Evolutionary conservation across 2,888 invertebrate genomes (phyloP).

Genomic region (Gymnoscelis rufifasciata): DNA sequence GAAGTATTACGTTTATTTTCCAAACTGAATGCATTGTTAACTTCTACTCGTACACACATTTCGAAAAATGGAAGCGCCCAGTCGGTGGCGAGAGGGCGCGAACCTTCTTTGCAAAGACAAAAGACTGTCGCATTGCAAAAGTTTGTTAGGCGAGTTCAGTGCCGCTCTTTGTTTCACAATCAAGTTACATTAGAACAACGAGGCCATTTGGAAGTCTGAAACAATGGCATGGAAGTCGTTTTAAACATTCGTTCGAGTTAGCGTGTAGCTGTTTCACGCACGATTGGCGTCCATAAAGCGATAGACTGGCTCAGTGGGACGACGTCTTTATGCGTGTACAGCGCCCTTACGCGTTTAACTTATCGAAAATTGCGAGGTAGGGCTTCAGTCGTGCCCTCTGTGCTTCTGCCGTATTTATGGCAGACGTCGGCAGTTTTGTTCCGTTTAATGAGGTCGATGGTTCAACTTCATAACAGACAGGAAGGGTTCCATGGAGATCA

Average conservation of each 20-base stretch:
- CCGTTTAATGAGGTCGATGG: slow-evolving; percentile 22
- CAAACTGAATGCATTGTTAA: not conserved
- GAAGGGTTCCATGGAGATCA: not conserved
- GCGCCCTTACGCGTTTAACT: slow-evolving; percentile 28
- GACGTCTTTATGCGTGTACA: slow-evolving; percentile 32
- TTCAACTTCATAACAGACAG: slow-evolving; percentile 5
- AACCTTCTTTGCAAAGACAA: slow-evolving; percentile 57
- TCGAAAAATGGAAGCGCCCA: slow-evolving; percentile 4
- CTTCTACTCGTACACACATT: no score
- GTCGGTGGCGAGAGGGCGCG: slow-evolving; percentile 33
- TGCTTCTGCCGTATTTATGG: slow-evolving; percentile 24
- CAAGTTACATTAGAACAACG: slow-evolving; percentile 60
- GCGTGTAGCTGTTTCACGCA: slow-evolving; percentile 57
- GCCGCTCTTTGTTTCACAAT: slow-evolving; percentile 60
- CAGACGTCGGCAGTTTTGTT: slow-evolving; percentile 22
- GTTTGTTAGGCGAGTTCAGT: slow-evolving; percentile 46
- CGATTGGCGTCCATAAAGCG: slow-evolving; percentile 53
- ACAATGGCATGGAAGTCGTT: slow-evolving; percentile 58
- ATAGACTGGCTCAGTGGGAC: slow-evolving; percentile 36
- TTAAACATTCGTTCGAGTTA: slow-evolving; percentile 51
- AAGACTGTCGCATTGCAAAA: slow-evolving; percentile 58
- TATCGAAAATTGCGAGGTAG: slow-evolving; percentile 31
- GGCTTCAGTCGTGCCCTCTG: slow-evolving; percentile 22
- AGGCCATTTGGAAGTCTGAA: slow-evolving; percentile 44
- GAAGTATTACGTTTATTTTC: not conserved